Base-by-base conservation (phyloP, 2,113 vertebrate species). In the Crotophaga sulcirostris region DNA sequence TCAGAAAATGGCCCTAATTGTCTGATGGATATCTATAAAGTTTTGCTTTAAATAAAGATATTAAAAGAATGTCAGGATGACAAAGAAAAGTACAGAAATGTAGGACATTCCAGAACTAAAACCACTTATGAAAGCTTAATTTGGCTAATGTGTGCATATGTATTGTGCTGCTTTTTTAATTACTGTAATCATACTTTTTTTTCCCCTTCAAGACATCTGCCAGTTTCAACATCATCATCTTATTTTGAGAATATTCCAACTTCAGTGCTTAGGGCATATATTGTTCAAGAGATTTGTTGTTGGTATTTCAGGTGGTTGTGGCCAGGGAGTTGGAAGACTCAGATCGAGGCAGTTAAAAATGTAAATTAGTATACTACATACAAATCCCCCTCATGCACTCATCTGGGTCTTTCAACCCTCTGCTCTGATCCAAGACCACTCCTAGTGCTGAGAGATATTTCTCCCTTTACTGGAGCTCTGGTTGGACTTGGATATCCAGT, bases 11-110 rank as follows among this genome's bases (percentile, higher is more conserved):
- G 10, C 15, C 60, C 83, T 56, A 55, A 10, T 28, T 52, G 1
- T 47, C 23, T 91, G 25, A 76, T 36, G 11, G 56, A 45, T 45
- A 34, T 52, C 49, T 73, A 13, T 38, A 84, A 56, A 36, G 25
- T 34, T 93, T 87, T 87, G 5, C 33, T 75, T 82, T 94, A 69
- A 89, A 68, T 40, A 40, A 72, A 89, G 42, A 38, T 49, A 60
- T 16, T 76, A 13, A 54, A 93, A 66, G 1, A 80, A 47, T 36
- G 36, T 91, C 21, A 86, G 89, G 16, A 45, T 58, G 13, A 7
- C 23, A 63, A 67, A 84, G 24, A 72, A 68, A 70, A 77, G 3
- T 24, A 29, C 2, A 56, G 59, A 93, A 72, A 68, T 2, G 1
- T 52, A 79, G 11, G 44, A 52, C 10, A 29, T 73, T 56, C 14